Evolutionary conservation across 2,888 invertebrate genomes (phyloP), one percentile per base, ranked within the genome.

Genomic region (Periphyllus acericola): DNA sequence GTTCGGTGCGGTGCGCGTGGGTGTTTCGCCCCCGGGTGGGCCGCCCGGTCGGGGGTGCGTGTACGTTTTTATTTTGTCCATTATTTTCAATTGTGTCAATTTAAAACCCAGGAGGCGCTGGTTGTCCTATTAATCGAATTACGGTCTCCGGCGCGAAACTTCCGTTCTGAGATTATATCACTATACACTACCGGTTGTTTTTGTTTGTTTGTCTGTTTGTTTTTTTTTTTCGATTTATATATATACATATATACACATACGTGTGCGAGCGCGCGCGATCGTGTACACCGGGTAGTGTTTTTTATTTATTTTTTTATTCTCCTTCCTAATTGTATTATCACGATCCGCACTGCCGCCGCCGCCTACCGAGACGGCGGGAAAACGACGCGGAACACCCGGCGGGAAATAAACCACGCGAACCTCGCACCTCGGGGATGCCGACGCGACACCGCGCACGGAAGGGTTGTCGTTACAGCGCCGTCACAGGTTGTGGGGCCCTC

Each of bases 41-140:
- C 52, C 60, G 17, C 75, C 60, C 14, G 40, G 40, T 11, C 78
- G 52, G 85, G 82, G 85, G 68, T n/a, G 78, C 71, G n/a, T 78
- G 68, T n/a, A n/a, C 78, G 85, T 85, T 85, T 85, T 85, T 85
- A 85, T 78, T 52, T 40, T 25, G 78, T 78, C 85, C 85, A 86
- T 86, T 86, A 86, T 86, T 86, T 86, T 86, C 85, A 86, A 86
- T 86, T 79, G 85, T 86, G 85, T 86, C 85, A 86, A 86, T 86
- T 86, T 85, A 52, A 86, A 79, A 71, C 84, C 84, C 78, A 68
- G 78, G 68, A 76, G 84, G 84, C 76, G 66, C 79, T 79, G 79
- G 36, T 29, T 34, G 40, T 29, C 36, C 76, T 34, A n/a, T 78
- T 79, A 86, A 86, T 86, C 85, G 85, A 86, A 79, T 86, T 86